phyloP scores from a whole-genome alignment of 1,140 invertebrate species.

The Drosophila miranda region DNA sequence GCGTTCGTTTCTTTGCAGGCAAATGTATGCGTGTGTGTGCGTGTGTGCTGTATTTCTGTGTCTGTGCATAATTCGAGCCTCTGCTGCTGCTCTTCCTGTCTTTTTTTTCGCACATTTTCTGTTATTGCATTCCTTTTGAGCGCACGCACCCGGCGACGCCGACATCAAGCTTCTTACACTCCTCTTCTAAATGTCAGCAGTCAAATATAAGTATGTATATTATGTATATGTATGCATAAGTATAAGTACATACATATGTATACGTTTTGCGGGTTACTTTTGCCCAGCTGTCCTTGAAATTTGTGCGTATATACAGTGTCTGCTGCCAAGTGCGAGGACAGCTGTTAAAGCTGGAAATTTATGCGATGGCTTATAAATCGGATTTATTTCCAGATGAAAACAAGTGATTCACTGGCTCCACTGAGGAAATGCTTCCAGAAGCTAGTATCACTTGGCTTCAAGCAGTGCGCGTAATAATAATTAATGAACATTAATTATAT shows the following conservation, averaged over 20 bases:
- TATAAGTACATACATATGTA: slow-evolving; percentile 12
- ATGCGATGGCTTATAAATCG: slow-evolving; percentile 49
- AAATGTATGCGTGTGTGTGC: slow-evolving; percentile 33
- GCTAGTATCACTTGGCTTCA: slow-evolving; percentile 6
- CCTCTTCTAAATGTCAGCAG: slow-evolving; percentile 48
- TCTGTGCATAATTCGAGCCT: slow-evolving; percentile 23
- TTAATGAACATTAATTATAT: no score
- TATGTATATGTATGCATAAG: slow-evolving; percentile 2
- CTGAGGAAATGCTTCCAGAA: slow-evolving; percentile 24
- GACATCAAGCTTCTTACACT: slow-evolving; percentile 35
- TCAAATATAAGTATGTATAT: slow-evolving; percentile 24
- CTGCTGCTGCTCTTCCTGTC: neutral
- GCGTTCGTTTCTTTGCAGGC: slow-evolving; percentile 24
- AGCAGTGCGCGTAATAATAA: no score
- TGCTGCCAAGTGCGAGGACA: slow-evolving; percentile 52
- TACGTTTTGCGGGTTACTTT: slow-evolving; percentile 27
- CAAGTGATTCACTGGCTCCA: slow-evolving; percentile 23
- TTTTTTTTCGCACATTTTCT: slow-evolving; percentile 37
- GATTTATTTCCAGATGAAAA: slow-evolving; percentile 39
- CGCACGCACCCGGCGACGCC: slow-evolving; percentile 19
- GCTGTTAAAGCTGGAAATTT: slow-evolving; percentile 50
- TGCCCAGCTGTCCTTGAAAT: slow-evolving; percentile 44
- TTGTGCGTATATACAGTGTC: slow-evolving; percentile 14
- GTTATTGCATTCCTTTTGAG: slow-evolving; percentile 53
- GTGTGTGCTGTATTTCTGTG: slow-evolving; percentile 22